A percentile compares a stretch with the other conserved stretches of the same genome.
These are phyloP conservation scores for Corythornis leucogaster DNA, from an alignment of 2,797 vertebrate genomes.

Conservation along the genomic window DNA sequence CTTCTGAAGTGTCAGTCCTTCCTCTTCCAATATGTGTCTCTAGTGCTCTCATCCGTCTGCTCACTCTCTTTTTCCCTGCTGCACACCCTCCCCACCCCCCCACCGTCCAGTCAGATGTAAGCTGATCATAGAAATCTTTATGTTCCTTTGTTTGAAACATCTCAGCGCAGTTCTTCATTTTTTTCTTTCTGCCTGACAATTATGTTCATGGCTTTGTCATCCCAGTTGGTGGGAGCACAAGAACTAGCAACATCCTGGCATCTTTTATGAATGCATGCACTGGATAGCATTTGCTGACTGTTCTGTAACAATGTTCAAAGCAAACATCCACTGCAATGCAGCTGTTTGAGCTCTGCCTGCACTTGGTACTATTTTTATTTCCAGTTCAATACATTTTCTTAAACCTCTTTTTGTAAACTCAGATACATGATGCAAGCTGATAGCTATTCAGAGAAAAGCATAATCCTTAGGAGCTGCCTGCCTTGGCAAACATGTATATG, in stretches of 20 bases:
- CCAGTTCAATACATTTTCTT: slow-evolving; percentile 51
- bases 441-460: slow-evolving; percentile 27
- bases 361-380: slow-evolving; percentile 55
- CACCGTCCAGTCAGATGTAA: neutral
- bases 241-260: slow-evolving; percentile 26
- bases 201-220: slow-evolving; percentile 39
- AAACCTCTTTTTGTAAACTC: slow-evolving; percentile 39
- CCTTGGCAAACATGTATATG: neutral
- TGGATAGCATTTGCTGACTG: slow-evolving; percentile 16
- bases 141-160: neutral
- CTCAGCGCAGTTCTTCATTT: neutral
- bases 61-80: neutral
- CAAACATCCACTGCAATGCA: slow-evolving; percentile 70
- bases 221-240: slow-evolving; percentile 34
- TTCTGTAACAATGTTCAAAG: slow-evolving; percentile 56
- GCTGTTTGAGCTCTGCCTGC: slow-evolving; percentile 58
- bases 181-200: slow-evolving; percentile 47
- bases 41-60: neutral
- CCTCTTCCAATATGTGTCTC: neutral
- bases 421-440: slow-evolving; percentile 25
- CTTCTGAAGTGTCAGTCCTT: neutral
- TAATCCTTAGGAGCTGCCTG: slow-evolving; percentile 20
- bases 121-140: slow-evolving; percentile 5
- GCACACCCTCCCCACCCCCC: too few species aligned
- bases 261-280: neutral